A percentile compares a stretch with the other conserved stretches of the same genome.
These are phyloP conservation scores for Scaptomyza caliginosa DNA, from an alignment of 2,888 invertebrate genomes.

Conservation along the genomic window DNA sequence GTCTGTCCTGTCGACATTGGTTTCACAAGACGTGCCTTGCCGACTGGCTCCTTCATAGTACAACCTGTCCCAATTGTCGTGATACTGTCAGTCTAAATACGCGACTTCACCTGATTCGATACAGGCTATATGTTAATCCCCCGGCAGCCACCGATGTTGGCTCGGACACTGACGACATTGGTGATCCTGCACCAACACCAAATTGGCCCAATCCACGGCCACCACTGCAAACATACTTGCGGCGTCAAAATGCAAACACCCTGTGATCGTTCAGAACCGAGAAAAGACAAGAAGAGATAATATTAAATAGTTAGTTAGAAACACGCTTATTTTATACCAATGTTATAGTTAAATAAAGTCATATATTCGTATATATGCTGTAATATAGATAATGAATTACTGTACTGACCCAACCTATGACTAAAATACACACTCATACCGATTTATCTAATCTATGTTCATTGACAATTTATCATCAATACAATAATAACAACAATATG, in stretches of 20 bases:
- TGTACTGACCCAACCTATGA: constrained; percentile 5
- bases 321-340: too few species aligned
- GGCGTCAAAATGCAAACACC: not conserved
- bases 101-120: not conserved
- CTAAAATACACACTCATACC: constrained; percentile 8
- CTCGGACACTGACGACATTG: too few species aligned
- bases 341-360: too few species aligned
- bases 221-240: not conserved
- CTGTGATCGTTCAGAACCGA: too few species aligned
- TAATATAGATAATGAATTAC: constrained; percentile 7
- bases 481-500: too few species aligned
- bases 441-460: constrained; percentile 27
- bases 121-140: not conserved
- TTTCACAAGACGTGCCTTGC: not conserved
- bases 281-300: too few species aligned
- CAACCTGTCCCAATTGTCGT: not conserved
- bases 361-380: too few species aligned
- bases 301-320: too few species aligned
- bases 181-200: not conserved
- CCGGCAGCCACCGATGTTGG: not conserved
- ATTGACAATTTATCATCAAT: not conserved
- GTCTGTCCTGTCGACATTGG: not conserved
- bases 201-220: not conserved
- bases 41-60: not conserved
- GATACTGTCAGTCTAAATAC: not conserved